These are phyloP conservation scores for Conus canariensis DNA, from an alignment of 2,888 invertebrate species.

Conservation along the genomic window DNA sequence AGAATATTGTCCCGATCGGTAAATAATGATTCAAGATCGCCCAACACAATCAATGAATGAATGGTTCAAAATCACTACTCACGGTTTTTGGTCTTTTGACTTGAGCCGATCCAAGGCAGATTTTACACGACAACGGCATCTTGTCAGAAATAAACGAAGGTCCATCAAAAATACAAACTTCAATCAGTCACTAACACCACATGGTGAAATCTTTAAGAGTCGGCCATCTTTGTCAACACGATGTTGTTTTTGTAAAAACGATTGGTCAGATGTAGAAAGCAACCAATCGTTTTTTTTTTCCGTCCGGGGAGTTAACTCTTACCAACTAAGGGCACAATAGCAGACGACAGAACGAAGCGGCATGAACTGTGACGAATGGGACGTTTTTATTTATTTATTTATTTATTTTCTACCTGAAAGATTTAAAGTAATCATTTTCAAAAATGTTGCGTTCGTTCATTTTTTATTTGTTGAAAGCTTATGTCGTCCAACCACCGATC, in stretches of 20 bases:
- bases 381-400: no score
- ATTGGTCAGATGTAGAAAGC: not conserved
- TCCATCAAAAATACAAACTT: not conserved
- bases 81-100: constrained; percentile 27
- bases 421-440: no score
- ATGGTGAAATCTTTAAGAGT: constrained; percentile 14
- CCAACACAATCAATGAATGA: not conserved
- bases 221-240: constrained; percentile 19
- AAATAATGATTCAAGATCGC: no score
- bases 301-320: constrained; percentile 9
- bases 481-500: no score
- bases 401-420: no score
- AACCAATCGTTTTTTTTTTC: no score
- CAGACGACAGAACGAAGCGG: not conserved
- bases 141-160: not conserved
- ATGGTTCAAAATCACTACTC: not conserved
- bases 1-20: no score
- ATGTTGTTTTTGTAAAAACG: not conserved
- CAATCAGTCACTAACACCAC: not conserved
- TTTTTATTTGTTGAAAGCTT: no score
- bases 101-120: not conserved
- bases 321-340: not conserved
- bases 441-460: no score
- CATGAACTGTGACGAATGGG: no score
- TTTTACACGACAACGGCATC: constrained; percentile 21